Evolutionary conservation across 2,797 vertebrate species (phyloP).

Genomic region (Acomys russatus): DNA sequence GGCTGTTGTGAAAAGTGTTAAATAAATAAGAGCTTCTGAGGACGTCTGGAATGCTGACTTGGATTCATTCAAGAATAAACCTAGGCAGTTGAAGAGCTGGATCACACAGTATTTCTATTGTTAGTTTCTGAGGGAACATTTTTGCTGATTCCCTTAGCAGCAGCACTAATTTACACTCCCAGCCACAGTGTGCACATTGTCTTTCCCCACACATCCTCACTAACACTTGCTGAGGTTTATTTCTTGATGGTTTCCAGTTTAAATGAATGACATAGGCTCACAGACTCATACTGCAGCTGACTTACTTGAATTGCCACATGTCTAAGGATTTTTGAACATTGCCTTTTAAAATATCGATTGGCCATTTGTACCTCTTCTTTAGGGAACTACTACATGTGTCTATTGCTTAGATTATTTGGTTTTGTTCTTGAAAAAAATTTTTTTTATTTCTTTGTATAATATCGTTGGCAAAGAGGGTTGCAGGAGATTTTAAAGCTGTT

Average conservation of each 20-base stretch:
- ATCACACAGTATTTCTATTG: background rate
- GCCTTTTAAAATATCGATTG: background rate
- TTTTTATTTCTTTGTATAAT: background rate
- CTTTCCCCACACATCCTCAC: background rate
- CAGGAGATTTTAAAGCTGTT: background rate
- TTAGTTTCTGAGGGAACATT: background rate
- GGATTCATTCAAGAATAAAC: background rate
- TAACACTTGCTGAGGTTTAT: background rate
- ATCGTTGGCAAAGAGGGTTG: background rate
- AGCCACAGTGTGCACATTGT: background rate
- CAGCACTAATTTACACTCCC: background rate
- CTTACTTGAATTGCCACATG: background rate
- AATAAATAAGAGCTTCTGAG: background rate
- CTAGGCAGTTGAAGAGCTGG: background rate
- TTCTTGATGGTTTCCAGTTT: background rate
- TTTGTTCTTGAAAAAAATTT: background rate
- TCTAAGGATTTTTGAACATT: background rate
- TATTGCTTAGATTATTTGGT: background rate
- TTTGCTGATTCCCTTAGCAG: background rate
- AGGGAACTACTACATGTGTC: background rate
- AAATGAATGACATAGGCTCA: background rate
- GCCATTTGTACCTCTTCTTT: background rate
- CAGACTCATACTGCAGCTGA: background rate
- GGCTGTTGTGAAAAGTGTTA: background rate
- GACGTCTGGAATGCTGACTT: background rate